Conservation (phyloP, 2,888 invertebrate genomes). For the Aporophyla nigra region DNA sequence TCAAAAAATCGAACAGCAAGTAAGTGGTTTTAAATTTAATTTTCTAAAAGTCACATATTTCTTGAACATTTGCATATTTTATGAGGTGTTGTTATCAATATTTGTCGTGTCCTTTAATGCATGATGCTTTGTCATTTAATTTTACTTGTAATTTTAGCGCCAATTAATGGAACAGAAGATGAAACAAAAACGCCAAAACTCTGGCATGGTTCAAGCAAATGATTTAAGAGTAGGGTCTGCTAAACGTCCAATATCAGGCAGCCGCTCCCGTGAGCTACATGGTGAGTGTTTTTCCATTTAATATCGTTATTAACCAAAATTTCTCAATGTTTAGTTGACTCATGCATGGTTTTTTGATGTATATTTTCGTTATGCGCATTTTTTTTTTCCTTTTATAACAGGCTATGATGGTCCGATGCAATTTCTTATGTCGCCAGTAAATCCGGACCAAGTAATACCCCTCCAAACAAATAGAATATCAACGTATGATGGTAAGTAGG, state of each 20-base stretch:
- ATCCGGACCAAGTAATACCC: constrained; percentile 94
- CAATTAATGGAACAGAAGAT: constrained; percentile 97
- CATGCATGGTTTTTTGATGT: constrained; percentile 77
- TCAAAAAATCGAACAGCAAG: constrained; percentile 97
- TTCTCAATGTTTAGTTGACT: constrained; percentile 69
- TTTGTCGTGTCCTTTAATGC: background rate
- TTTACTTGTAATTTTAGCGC: constrained; percentile 89
- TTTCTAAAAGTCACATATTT: constrained; percentile 24
- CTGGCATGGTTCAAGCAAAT: constrained; percentile 96
- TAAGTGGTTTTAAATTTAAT: constrained; percentile 81
- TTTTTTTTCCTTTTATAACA: constrained; percentile 82
- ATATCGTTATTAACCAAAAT: constrained; percentile 28
- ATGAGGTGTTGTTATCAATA: constrained; percentile 17
- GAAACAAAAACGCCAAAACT: constrained; percentile 95
- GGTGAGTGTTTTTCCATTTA: constrained; percentile 84
- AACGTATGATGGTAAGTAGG: constrained; percentile 88
- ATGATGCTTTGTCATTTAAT: constrained; percentile 5
- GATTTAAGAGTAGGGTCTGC: constrained; percentile 94
- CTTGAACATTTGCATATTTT: constrained; percentile 21
- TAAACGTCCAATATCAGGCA: constrained; percentile 93
- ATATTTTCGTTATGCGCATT: constrained; percentile 81
- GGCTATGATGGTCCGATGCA: constrained; percentile 97
- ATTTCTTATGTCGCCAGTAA: constrained; percentile 95
- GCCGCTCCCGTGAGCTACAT: constrained; percentile 92
- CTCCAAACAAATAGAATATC: constrained; percentile 90